Percentiles rank a stretch among this genome's conserved stretches.
Conservation (phyloP, 2,113 vertebrate genomes). For the Burhinus bistriatus region DNA sequence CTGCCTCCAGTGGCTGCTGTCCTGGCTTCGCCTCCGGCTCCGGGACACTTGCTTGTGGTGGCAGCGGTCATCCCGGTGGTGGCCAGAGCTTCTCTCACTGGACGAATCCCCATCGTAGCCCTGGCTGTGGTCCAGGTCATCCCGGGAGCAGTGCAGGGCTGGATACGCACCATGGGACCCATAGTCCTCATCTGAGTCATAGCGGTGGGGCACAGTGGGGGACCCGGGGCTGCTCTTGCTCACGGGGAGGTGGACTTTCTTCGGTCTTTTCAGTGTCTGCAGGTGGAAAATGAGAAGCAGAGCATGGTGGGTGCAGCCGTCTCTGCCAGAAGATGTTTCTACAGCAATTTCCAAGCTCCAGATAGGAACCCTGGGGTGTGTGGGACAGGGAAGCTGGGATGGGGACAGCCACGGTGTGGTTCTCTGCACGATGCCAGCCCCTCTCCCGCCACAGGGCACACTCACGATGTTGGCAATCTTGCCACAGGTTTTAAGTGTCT, state of each 20-base stretch:
- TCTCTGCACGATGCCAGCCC: accelerated
- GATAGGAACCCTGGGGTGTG: accelerated
- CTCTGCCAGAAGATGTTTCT: background rate
- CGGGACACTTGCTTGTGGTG: background rate
- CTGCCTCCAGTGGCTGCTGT: background rate
- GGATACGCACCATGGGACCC: background rate
- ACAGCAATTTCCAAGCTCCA: background rate
- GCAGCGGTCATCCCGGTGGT: background rate
- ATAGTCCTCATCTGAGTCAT: background rate
- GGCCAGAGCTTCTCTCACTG: constrained; percentile 77
- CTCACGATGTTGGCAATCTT: constrained; percentile 88
- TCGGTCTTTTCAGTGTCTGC: constrained; percentile 89
- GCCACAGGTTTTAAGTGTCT: constrained; percentile 85
- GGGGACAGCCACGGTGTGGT: accelerated
- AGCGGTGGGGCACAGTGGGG: constrained; percentile 11
- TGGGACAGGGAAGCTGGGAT: background rate
- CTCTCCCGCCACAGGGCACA: background rate
- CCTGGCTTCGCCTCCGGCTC: constrained; percentile 53
- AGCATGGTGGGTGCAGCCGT: background rate
- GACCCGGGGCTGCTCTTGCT: constrained; percentile 55
- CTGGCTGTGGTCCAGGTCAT: constrained; percentile 58
- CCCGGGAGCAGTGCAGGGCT: background rate
- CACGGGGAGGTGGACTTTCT: constrained; percentile 81
- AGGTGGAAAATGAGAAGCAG: background rate
- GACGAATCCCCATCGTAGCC: constrained; percentile 81